phyloP scores from a whole-genome alignment of 2,888 invertebrate species.

The Rhamnusium bicolor region DNA sequence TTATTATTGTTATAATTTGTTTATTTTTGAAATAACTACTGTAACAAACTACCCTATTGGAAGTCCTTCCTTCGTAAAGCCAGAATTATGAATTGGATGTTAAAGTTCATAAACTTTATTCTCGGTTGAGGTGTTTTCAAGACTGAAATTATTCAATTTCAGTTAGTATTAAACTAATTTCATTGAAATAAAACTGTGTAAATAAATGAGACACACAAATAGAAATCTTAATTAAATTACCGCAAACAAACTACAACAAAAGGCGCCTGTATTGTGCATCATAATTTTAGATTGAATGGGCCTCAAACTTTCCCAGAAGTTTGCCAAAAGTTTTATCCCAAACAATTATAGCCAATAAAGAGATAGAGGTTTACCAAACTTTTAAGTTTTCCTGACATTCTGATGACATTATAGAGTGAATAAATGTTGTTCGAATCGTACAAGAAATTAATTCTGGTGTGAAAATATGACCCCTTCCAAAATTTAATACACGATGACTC shows the following conservation, averaged over 20 bases:
- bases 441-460: background rate
- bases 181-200: conserved; percentile 5
- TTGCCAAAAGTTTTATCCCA: conserved; percentile 53
- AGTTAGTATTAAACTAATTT: background rate
- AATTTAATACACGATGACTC: background rate
- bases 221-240: conserved; percentile 51
- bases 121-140: background rate
- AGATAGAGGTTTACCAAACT: conserved; percentile 51
- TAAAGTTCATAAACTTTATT: background rate
- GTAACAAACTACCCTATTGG: no score
- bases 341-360: conserved; percentile 59
- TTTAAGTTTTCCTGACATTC: conserved; percentile 50
- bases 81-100: no score
- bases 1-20: no score
- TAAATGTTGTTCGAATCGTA: conserved; percentile 40
- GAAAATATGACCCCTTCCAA: background rate
- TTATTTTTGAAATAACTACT: no score
- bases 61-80: no score
- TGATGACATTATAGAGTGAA: conserved; percentile 35
- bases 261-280: conserved; percentile 51
- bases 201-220: conserved; percentile 26
- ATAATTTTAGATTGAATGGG: conserved; percentile 57
- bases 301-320: conserved; percentile 51
- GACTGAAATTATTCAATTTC: background rate
- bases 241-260: conserved; percentile 50